Evolutionary conservation across 2,888 invertebrate species (phyloP).

Genomic region (Coleophora deauratella): DNA sequence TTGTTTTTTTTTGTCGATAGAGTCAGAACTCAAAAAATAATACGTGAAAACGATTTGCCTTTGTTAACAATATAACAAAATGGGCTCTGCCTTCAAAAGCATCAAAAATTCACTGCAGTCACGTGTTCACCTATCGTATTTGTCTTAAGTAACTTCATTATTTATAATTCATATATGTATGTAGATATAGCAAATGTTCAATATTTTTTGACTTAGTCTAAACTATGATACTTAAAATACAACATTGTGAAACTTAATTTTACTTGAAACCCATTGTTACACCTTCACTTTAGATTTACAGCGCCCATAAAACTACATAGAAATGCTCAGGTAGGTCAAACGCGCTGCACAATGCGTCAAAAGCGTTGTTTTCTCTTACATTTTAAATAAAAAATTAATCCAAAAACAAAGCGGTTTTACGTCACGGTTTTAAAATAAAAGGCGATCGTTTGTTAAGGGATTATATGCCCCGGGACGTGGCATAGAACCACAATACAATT

Average conservation of each 20-base stretch:
- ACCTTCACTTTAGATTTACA: conserved; percentile 27
- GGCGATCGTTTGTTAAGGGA: conserved; percentile 53
- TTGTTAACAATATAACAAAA: too few species aligned
- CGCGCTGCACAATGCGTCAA: conserved; percentile 20
- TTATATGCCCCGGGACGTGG: conserved; percentile 45
- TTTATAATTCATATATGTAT: too few species aligned
- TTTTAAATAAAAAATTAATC: conserved; percentile 27
- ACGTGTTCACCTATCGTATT: too few species aligned
- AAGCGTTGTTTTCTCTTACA: conserved; percentile 28
- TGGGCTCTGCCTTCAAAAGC: too few species aligned
- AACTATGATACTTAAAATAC: conserved; percentile 10
- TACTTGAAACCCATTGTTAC: conserved; percentile 21
- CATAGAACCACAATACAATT: conserved; percentile 52
- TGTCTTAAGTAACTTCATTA: too few species aligned
- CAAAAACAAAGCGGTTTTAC: conserved; percentile 46
- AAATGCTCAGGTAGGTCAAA: conserved; percentile 26
- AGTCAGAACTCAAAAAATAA: too few species aligned
- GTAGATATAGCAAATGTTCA: too few species aligned
- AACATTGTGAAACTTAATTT: conserved; percentile 13
- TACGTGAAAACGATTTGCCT: too few species aligned
- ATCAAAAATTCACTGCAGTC: too few species aligned
- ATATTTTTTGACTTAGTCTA: conserved; percentile 1
- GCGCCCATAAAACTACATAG: conserved; percentile 20
- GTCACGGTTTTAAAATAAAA: conserved; percentile 60
- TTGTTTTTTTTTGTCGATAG: too few species aligned